Percentiles rank a stretch among this genome's conserved stretches.
These are phyloP conservation scores for Poecile montanus DNA, from an alignment of 2,797 vertebrate genomes.

Conservation along the genomic window DNA sequence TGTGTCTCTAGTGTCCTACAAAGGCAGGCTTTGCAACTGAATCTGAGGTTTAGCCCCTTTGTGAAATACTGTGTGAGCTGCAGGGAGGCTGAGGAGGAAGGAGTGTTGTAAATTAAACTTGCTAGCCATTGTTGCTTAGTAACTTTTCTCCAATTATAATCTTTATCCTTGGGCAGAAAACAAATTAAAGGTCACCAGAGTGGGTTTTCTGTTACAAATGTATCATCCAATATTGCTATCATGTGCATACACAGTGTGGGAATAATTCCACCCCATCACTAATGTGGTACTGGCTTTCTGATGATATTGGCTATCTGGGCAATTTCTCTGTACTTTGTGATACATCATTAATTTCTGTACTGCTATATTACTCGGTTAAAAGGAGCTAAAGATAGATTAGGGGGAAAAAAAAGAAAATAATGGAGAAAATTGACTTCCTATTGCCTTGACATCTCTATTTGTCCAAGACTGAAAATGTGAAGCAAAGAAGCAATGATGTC, in stretches of 20 bases:
- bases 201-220: constrained; percentile 24
- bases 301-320: background rate
- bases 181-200: constrained; percentile 39
- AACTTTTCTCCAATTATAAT: constrained; percentile 42
- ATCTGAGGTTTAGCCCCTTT: constrained; percentile 13
- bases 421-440: background rate
- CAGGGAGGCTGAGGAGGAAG: constrained; percentile 21
- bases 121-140: constrained; percentile 27
- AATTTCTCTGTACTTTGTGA: background rate
- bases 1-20: constrained; percentile 54
- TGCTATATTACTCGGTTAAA: background rate
- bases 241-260: background rate
- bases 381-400: background rate
- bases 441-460: background rate
- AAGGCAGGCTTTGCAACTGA: constrained; percentile 22
- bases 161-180: constrained; percentile 39
- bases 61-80: constrained; percentile 35
- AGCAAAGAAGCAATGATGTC: background rate
- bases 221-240: constrained; percentile 1
- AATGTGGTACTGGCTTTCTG: background rate
- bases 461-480: background rate
- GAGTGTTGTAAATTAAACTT: constrained; percentile 49
- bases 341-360: background rate
- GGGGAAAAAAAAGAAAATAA: background rate
- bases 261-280: background rate